Evolutionary conservation across 2,888 invertebrate genomes (phyloP).

Genomic region (Pedicia rivosa): DNA sequence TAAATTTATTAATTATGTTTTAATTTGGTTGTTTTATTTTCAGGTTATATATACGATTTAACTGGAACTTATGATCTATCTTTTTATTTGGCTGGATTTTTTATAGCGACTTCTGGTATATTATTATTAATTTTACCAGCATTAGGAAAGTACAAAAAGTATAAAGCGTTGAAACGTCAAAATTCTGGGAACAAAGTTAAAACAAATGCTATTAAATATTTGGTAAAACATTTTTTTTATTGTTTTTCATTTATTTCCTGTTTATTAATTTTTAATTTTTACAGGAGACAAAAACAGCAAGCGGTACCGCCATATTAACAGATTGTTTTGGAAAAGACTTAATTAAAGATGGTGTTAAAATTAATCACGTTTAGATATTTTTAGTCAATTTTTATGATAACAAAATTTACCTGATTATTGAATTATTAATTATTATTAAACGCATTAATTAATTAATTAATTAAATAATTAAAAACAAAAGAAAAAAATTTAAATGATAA

Average conservation of each 20-base stretch:
- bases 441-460: too few relatives aligned
- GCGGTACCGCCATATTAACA: slow-evolving; percentile 9
- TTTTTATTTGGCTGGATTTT: slow-evolving; percentile 66
- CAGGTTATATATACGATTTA: slow-evolving; percentile 70
- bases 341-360: slow-evolving; percentile 8
- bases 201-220: background rate
- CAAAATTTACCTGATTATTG: too few relatives aligned
- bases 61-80: slow-evolving; percentile 62
- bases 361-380: slow-evolving; percentile 11
- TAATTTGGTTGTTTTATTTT: slow-evolving; percentile 21
- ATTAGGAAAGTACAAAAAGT: slow-evolving; percentile 13
- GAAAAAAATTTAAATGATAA: too few relatives aligned
- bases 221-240: background rate
- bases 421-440: too few relatives aligned
- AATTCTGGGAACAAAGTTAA: background rate
- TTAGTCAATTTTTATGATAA: too few relatives aligned
- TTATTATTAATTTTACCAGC: slow-evolving; percentile 14
- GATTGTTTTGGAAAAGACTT: slow-evolving; percentile 11
- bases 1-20: slow-evolving; percentile 1
- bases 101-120: slow-evolving; percentile 35
- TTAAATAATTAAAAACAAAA: too few relatives aligned
- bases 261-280: background rate
- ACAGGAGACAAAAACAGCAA: slow-evolving; percentile 7
- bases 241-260: background rate
- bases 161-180: slow-evolving; percentile 19